Base-by-base conservation (phyloP, 2,888 invertebrate genomes). In the Agrotis exclamationis region DNA sequence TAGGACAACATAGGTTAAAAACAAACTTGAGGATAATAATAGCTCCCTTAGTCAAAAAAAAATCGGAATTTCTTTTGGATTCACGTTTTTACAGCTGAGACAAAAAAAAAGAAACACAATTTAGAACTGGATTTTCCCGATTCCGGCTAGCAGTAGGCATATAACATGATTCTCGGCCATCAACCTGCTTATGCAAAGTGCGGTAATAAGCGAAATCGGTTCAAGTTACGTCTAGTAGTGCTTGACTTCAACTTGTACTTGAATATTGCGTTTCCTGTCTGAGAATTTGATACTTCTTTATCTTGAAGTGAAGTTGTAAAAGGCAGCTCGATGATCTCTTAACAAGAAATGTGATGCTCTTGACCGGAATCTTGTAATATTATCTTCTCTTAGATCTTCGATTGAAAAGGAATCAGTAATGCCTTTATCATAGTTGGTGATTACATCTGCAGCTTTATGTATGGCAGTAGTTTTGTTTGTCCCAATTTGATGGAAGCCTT, bases 121-220 rank as follows among this genome's bases (percentile, higher is more conserved):
- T 45, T 56, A 63, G 63, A 79, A 79, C 71, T 74, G 59, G 76
- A 59, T 48, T 58, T 53, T 63, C 67, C 53, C 44, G 67, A 63
- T 70, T 82, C 69, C 69, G 44, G 28, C 24, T 70, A 53, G 24
- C 63, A 66, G 44, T 54, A 67, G 53, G n/a, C 44, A 45, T 74
- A 33, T 74, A 60, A 65, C 64, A 72, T 71, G 6, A 62, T 62
- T 70, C 63, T 39, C 62, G 58, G 77, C 64, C 68, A 58, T 80
- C 80, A 74, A 69, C 76, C 69, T 63, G 79, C 60, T 79, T 78
- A 79, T 79, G 70, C 66, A 78, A 67, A 74, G 33, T 74, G 64
- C 63, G 53, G 72, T 79, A 79, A 80, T 80, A 62, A 76, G 79
- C 54, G 66, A 72, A 80, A 79, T 76, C 66, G 69, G 73, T 63